Conservation (phyloP, 2,797 vertebrate species). For the Liasis olivaceus region DNA sequence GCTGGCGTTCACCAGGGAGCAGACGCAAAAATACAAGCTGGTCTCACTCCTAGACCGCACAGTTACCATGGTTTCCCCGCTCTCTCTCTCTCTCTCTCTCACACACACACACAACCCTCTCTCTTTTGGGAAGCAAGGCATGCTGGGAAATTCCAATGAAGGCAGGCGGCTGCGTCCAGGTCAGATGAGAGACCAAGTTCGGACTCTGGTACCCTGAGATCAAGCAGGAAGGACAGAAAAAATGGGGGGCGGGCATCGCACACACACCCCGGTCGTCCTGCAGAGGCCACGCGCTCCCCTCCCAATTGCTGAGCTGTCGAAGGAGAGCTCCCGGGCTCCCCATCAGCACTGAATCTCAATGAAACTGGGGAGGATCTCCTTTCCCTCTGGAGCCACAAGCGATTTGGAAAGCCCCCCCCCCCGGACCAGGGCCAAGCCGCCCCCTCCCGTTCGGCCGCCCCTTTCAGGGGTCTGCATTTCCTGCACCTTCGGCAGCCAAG, state of each 20-base stretch:
- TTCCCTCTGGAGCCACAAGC: not conserved
- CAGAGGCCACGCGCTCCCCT: not conserved
- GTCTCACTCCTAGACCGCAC: not conserved
- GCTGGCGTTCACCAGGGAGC: not conserved
- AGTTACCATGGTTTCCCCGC: conserved; percentile 23
- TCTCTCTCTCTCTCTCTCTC: not conserved
- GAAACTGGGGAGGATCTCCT: not conserved
- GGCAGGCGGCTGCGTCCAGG: not conserved
- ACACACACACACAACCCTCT: not conserved
- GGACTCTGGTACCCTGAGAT: too few relatives aligned
- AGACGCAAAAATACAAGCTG: not conserved
- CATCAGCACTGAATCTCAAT: not conserved
- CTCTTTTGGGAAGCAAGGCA: not conserved
- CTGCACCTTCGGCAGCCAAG: not conserved
- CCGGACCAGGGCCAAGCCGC: not conserved
- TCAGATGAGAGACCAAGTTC: not conserved
- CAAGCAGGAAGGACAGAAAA: not conserved
- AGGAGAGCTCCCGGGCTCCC: not conserved
- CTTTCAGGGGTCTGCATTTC: not conserved
- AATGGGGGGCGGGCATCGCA: not conserved
- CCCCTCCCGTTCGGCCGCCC: not conserved
- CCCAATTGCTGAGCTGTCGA: not conserved
- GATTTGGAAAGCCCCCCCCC: not conserved
- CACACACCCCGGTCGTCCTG: not conserved
- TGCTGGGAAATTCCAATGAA: not conserved